A percentile compares a stretch with the other conserved stretches of the same genome.
These are phyloP conservation scores for Venturia canescens DNA, from an alignment of 1,140 invertebrate species.

Conservation along the genomic window DNA sequence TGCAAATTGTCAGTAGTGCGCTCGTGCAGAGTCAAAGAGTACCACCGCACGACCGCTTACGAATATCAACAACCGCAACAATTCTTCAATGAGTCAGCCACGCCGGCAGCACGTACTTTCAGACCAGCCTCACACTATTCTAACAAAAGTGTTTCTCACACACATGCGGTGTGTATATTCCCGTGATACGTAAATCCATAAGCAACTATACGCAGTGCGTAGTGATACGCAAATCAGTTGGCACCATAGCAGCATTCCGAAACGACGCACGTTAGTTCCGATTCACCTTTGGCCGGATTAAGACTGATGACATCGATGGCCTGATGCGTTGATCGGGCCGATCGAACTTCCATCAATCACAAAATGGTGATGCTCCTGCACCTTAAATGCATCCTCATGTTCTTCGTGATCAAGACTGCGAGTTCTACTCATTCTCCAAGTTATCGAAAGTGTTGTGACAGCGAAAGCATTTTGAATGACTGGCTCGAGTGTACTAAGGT, in stretches of 20 bases:
- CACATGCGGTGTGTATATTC: neutral
- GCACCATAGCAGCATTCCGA: no score
- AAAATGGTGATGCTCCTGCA: conserved; percentile 46
- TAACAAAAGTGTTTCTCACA: neutral
- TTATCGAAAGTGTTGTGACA: conserved; percentile 58
- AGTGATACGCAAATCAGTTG: no score
- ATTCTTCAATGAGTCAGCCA: conserved; percentile 18
- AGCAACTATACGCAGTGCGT: no score
- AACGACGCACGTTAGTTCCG: no score
- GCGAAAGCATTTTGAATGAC: conserved; percentile 52
- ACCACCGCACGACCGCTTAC: neutral
- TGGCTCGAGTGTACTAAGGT: conserved; percentile 46
- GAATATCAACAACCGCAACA: conserved; percentile 7
- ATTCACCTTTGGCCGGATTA: neutral
- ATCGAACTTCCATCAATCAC: neutral
- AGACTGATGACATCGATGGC: neutral
- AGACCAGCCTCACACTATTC: neutral
- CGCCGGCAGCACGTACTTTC: neutral
- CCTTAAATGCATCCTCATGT: conserved; percentile 37
- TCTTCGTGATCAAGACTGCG: conserved; percentile 27
- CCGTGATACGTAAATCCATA: no score
- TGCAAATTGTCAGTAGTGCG: neutral
- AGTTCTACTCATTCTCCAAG: conserved; percentile 9
- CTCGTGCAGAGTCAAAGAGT: neutral
- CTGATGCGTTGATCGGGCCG: neutral